phyloP scores from a whole-genome alignment of 1,140 invertebrate genomes.

The Portunus trituberculatus region DNA sequence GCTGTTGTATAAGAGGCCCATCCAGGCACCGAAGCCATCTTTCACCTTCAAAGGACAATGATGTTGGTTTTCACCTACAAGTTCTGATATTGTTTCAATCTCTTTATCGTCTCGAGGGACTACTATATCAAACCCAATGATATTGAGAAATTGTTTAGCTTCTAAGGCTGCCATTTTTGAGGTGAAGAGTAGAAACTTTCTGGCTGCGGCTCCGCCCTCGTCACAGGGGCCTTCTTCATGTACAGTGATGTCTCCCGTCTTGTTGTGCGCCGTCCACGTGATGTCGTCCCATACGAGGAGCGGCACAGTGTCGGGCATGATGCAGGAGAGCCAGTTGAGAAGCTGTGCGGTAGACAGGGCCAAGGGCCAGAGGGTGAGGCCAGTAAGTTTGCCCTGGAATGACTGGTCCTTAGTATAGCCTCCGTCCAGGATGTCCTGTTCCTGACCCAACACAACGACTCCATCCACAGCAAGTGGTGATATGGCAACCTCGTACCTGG shows the following conservation, averaged over 20 bases:
- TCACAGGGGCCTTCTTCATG: not conserved
- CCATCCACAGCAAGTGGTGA: conserved; percentile 16
- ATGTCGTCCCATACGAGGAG: conserved; percentile 30
- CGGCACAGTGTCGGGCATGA: not conserved
- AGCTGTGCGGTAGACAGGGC: conserved; percentile 14
- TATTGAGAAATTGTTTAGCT: not conserved
- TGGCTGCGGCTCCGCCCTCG: not conserved
- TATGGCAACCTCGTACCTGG: not conserved
- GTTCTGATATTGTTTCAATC: conserved; percentile 22
- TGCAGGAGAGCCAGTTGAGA: conserved; percentile 35
- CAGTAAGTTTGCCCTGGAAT: conserved; percentile 45
- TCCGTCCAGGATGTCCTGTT: conserved; percentile 43
- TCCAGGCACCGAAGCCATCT: not conserved
- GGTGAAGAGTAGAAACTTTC: conserved; percentile 39
- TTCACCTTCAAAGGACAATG: not conserved
- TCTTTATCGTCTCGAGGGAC: conserved; percentile 26
- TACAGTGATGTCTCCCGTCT: not conserved
- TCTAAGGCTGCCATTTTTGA: not conserved
- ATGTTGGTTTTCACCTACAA: conserved; percentile 5
- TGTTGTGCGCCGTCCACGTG: conserved; percentile 41
- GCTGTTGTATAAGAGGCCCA: conserved; percentile 2
- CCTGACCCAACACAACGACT: conserved; percentile 48
- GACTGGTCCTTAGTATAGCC: conserved; percentile 46
- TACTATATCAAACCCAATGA: conserved; percentile 25
- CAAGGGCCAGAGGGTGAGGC: conserved; percentile 40